Evolutionary conservation across 1,140 invertebrate species (phyloP), one percentile per base, ranked within the genome.

Genomic region (Drosophila murphyi): DNA sequence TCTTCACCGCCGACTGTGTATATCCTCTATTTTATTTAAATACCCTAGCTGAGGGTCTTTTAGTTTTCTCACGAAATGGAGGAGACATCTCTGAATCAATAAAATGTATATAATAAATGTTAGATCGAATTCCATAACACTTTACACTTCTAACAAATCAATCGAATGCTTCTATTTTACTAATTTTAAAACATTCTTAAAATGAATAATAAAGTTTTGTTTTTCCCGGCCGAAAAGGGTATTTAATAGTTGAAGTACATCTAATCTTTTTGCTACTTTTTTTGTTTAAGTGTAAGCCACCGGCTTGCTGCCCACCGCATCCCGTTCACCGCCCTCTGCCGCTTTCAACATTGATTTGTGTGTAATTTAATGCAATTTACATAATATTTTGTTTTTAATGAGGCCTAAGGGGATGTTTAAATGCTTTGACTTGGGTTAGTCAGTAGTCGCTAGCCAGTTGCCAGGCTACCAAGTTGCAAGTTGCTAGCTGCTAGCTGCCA

Each of bases 361-460:
- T 89, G 85, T 89, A 89, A 89, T 89, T 89, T 89, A 89, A 89
- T 89, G 81, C 89, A 89, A 89, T 89, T 89, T 89, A 89, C 85
- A 89, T 89, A 89, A 89, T 89, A 89, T 89, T 89, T 89, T 89
- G 85, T 89, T 89, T 89, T 89, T 89, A 89, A 89, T 89, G 85
- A 89, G 85, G 85, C 85, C 85, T 89, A 89, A 89, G 85, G 85
- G 89, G 85, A 89, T 89, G 85, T 89, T 89, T 89, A 89, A 89
- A 89, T 89, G 85, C 85, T 89, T 85, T 89, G 85, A 89, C 85
- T 89, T 76, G 85, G 85, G 85, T 82, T 79, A 78, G 70, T 78
- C 74, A 78, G 72, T 76, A 72, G 81, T 59, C 75, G 56, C 37
- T 43, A 12, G 57, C 54, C 56, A 10, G 34, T 8, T 50, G n/a